Evolutionary conservation across 2,888 invertebrate species (phyloP).

Genomic region (Drosophila lutescens): DNA sequence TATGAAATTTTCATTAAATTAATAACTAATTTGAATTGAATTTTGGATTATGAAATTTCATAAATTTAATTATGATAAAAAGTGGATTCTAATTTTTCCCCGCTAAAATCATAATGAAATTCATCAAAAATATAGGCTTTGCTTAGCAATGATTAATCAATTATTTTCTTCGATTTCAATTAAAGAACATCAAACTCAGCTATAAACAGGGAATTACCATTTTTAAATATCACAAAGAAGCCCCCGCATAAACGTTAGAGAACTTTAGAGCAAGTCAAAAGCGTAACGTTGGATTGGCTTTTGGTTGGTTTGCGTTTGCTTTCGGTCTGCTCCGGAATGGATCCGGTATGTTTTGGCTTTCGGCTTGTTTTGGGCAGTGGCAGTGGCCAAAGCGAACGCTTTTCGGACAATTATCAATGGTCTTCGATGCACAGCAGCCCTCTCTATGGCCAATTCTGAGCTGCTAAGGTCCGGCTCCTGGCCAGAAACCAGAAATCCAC

Average conservation of each 20-base stretch:
- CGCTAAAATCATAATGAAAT: too few species aligned
- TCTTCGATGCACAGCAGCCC: slow-evolving; percentile 8
- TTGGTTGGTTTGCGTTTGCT: slow-evolving; percentile 35
- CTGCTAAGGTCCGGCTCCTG: slow-evolving; percentile 26
- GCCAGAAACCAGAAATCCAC: neutral
- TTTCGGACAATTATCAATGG: slow-evolving; percentile 54
- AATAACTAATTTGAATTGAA: too few species aligned
- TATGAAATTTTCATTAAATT: too few species aligned
- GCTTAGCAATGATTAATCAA: too few species aligned
- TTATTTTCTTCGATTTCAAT: too few species aligned
- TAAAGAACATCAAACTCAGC: too few species aligned
- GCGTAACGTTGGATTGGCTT: slow-evolving; percentile 44
- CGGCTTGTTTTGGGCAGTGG: slow-evolving; percentile 17
- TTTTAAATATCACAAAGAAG: too few species aligned
- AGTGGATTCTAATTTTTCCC: too few species aligned
- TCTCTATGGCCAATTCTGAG: slow-evolving; percentile 7
- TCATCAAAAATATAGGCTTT: too few species aligned
- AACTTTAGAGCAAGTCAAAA: slow-evolving; percentile 24
- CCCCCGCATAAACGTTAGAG: slow-evolving; percentile 10
- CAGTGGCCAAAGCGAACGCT: slow-evolving; percentile 30
- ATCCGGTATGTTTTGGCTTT: slow-evolving; percentile 10
- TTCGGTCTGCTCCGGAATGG: slow-evolving; percentile 7
- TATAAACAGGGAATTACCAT: too few species aligned
- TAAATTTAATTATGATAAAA: too few species aligned
- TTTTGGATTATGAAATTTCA: too few species aligned